Percentiles rank a stretch among this genome's conserved stretches.
Evolutionary conservation across 2,888 invertebrate species (phyloP).

Genomic region (Ischnura elegans): DNA sequence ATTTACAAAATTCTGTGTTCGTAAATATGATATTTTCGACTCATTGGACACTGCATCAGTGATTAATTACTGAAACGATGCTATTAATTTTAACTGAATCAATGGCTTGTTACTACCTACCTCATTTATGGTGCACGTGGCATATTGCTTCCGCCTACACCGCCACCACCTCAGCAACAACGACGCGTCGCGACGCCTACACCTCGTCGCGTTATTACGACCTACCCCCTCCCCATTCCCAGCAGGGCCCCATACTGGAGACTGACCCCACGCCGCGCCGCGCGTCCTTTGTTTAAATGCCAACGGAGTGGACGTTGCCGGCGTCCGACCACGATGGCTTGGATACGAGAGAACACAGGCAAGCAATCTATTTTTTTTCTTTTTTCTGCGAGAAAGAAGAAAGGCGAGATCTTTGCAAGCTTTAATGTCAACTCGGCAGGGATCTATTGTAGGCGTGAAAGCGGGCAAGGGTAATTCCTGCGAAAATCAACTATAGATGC

Average conservation of each 20-base stretch:
- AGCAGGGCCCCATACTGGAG: not conserved
- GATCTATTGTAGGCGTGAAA: not conserved
- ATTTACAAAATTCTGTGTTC: too few species aligned
- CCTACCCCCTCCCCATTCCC: not conserved
- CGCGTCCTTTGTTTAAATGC: not conserved
- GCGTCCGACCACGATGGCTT: not conserved
- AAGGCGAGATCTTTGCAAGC: not conserved
- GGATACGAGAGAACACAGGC: not conserved
- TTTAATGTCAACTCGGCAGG: constrained; percentile 2
- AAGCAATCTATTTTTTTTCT: not conserved
- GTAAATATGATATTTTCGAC: too few species aligned
- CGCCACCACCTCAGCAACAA: not conserved
- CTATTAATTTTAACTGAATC: too few species aligned
- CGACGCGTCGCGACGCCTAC: too few species aligned
- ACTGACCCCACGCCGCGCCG: not conserved
- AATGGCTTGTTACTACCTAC: not conserved
- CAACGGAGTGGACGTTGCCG: not conserved
- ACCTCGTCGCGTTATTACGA: not conserved
- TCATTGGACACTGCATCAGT: too few species aligned
- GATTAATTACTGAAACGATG: too few species aligned
- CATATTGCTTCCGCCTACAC: not conserved
- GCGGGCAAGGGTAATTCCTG: not conserved
- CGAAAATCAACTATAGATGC: not conserved
- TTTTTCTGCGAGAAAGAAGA: not conserved
- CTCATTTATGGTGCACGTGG: not conserved